Evolutionary conservation across 2,113 vertebrate species (phyloP).

Genomic region (Lepus timidus): DNA sequence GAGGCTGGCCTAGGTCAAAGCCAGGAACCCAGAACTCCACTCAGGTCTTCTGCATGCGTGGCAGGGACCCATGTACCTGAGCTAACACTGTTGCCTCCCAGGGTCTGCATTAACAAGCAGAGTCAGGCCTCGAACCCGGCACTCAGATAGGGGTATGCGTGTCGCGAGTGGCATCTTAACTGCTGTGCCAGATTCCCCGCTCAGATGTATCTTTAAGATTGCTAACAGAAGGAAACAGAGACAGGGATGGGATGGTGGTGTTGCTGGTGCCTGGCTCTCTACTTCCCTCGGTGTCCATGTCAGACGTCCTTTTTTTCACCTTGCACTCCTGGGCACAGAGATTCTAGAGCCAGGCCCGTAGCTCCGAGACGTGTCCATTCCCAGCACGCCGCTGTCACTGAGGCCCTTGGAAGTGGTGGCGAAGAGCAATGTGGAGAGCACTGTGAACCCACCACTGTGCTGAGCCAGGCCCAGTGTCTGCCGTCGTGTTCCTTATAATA

Average conservation of each 20-base stretch:
- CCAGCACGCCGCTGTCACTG: background rate
- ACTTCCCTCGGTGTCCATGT: background rate
- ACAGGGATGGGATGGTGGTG: background rate
- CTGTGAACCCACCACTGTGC: background rate
- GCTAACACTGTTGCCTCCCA: no score
- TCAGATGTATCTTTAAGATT: background rate
- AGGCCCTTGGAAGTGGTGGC: background rate
- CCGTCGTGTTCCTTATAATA: background rate
- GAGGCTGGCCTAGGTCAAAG: no score
- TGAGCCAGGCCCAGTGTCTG: background rate
- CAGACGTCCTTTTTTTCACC: background rate
- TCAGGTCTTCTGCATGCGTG: no score
- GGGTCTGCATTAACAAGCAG: no score
- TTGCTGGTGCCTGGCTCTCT: background rate
- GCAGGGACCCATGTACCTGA: no score
- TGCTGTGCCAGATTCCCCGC: background rate
- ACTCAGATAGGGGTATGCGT: no score
- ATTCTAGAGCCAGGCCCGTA: background rate
- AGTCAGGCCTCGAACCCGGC: no score
- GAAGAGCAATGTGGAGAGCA: background rate
- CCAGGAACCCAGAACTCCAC: no score
- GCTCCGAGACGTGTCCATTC: background rate
- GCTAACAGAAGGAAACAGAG: background rate
- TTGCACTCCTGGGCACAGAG: background rate
- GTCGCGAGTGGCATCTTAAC: no score